Evolutionary conservation across 2,888 invertebrate genomes (phyloP).

Genomic region (Coelogynopora nodosa): DNA sequence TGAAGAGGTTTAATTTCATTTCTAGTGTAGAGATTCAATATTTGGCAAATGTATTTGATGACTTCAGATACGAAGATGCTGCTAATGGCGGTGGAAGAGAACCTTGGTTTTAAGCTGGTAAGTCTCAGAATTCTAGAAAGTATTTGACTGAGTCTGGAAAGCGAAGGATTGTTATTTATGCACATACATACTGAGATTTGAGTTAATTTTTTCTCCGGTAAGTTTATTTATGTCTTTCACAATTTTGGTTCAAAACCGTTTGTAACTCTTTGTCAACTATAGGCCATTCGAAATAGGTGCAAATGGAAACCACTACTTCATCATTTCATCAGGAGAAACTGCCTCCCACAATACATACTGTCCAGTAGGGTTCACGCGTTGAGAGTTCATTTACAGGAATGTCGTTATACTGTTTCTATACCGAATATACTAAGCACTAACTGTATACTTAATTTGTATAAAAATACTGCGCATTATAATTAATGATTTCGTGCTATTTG

Average conservation of each 20-base stretch:
- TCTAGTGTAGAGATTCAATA: background rate
- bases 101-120: too few species aligned
- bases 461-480: background rate
- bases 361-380: background rate
- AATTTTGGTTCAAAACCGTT: background rate
- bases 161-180: too few species aligned
- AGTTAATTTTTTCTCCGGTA: background rate
- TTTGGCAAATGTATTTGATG: background rate
- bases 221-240: background rate
- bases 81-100: background rate
- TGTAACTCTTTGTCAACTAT: background rate
- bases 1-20: background rate
- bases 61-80: background rate
- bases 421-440: conserved; percentile 4
- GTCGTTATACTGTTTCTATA: conserved; percentile 7
- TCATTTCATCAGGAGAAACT: conserved; percentile 7
- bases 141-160: background rate
- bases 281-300: background rate
- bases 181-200: background rate
- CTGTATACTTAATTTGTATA: background rate
- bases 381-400: conserved; percentile 4
- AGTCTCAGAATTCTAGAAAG: background rate
- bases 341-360: background rate
- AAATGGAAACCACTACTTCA: background rate
- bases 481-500: conserved; percentile 2